Evolutionary conservation across 2,888 invertebrate species (phyloP).

Genomic region (Tuta absoluta): DNA sequence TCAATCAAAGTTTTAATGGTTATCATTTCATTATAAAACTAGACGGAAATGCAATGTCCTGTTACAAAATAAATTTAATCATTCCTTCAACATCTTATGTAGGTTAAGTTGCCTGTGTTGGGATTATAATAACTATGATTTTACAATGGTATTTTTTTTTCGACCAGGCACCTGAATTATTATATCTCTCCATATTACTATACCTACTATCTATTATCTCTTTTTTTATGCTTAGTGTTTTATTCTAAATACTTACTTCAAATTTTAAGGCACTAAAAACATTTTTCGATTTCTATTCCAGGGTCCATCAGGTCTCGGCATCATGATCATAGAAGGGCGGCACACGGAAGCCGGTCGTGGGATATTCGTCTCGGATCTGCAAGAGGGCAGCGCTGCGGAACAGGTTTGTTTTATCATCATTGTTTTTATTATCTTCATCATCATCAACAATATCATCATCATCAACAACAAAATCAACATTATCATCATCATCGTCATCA

Average conservation of each 20-base stretch:
- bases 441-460: background rate
- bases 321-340: conserved; percentile 97
- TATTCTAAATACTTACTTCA: too few species aligned
- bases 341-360: conserved; percentile 95
- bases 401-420: conserved; percentile 76
- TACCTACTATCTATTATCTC: too few species aligned
- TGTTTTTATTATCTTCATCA: background rate
- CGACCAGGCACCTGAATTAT: too few species aligned
- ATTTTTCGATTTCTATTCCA: conserved; percentile 56
- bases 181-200: too few species aligned
- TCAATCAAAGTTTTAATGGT: background rate
- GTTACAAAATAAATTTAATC: background rate
- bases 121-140: too few species aligned
- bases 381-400: conserved; percentile 93
- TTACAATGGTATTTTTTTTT: too few species aligned
- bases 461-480: too few species aligned
- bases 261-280: too few species aligned
- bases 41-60: conserved; percentile 15
- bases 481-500: too few species aligned
- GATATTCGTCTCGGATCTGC: conserved; percentile 96
- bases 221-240: too few species aligned
- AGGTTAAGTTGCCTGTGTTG: too few species aligned
- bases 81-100: too few species aligned
- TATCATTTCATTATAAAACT: background rate
- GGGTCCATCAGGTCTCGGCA: conserved; percentile 91